Evolutionary conservation across 2,113 vertebrate genomes (phyloP).

Genomic region (Cercocebus atys): DNA sequence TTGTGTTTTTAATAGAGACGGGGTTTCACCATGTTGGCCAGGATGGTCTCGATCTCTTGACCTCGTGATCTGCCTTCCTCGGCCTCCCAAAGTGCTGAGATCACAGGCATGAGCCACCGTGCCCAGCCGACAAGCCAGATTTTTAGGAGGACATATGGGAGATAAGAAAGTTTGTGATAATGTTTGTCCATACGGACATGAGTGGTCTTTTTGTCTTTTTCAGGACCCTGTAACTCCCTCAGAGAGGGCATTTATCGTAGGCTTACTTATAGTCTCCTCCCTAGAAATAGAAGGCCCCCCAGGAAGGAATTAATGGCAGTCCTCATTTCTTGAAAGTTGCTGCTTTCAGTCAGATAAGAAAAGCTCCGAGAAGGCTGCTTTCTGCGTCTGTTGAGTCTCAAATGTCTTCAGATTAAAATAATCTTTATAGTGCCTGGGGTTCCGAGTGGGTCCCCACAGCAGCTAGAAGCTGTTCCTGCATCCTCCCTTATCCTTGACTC

Average conservation of each 20-base stretch:
- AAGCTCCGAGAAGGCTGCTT: background rate
- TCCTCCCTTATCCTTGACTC: background rate
- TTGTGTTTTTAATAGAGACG: too few species aligned
- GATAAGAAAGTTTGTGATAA: background rate
- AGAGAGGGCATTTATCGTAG: fast-evolving
- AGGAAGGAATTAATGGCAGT: fast-evolving
- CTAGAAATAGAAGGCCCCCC: background rate
- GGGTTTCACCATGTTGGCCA: too few species aligned
- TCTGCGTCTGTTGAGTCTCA: background rate
- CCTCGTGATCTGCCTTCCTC: too few species aligned
- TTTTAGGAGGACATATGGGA: background rate
- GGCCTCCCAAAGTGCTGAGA: too few species aligned
- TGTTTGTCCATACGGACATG: fast-evolving
- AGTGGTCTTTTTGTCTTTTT: too few species aligned
- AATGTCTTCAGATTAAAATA: background rate
- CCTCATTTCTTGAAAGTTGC: background rate
- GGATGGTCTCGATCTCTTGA: too few species aligned
- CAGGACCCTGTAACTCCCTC: background rate
- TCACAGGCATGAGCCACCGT: too few species aligned
- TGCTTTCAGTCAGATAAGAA: fast-evolving
- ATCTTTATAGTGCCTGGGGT: background rate
- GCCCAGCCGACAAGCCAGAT: too few species aligned
- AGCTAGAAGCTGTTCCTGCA: background rate
- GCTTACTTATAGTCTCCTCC: background rate
- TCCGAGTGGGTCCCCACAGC: background rate